Evolutionary conservation across 2,113 vertebrate species (phyloP).

Genomic region (Ophiodon elongatus): DNA sequence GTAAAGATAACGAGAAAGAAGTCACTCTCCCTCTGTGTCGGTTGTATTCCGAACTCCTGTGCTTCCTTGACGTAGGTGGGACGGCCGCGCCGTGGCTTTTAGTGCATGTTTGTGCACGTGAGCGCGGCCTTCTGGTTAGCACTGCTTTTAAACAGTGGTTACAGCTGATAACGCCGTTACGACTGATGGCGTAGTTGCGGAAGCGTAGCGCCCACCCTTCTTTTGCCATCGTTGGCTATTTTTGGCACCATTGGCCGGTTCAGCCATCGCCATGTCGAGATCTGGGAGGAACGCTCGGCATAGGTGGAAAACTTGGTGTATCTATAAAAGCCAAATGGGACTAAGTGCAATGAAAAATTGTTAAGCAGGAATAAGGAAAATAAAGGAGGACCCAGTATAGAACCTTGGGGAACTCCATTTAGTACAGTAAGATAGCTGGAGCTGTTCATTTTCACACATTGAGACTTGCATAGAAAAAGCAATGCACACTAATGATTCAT

Average conservation of each 20-base stretch:
- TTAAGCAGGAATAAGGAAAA: background rate
- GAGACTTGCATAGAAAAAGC: background rate
- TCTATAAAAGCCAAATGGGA: too few species aligned
- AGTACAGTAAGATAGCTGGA: background rate
- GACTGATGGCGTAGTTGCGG: too few species aligned
- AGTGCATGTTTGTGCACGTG: background rate
- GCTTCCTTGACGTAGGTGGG: too few species aligned
- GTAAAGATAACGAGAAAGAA: background rate
- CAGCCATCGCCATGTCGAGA: too few species aligned
- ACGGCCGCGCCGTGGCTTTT: background rate
- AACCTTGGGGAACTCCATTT: slow-evolving; percentile 20
- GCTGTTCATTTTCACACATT: background rate
- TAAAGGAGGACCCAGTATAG: background rate
- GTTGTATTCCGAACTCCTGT: background rate
- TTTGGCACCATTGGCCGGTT: too few species aligned
- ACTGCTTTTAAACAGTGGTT: background rate
- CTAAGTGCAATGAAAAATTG: background rate
- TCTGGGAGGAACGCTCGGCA: too few species aligned
- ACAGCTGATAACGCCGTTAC: too few species aligned
- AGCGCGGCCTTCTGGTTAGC: background rate
- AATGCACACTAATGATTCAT: slow-evolving; percentile 4
- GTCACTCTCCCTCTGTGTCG: background rate
- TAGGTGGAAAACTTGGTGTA: too few species aligned
- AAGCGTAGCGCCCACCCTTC: too few species aligned
- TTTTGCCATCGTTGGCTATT: too few species aligned